Conservation (phyloP, 2,888 invertebrate genomes). For the Seladonia tumulorum region DNA sequence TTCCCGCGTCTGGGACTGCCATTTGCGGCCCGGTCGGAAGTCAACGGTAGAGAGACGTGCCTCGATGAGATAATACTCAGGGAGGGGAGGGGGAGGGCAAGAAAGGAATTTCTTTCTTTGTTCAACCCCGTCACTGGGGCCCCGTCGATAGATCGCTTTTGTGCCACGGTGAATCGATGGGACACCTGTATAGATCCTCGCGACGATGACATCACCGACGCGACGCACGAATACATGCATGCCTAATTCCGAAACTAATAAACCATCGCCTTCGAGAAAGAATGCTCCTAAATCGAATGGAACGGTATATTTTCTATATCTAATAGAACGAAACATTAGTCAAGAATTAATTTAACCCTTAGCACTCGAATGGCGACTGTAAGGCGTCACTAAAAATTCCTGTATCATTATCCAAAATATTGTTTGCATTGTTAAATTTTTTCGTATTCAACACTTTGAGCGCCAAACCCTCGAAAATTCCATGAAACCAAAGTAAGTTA, state of each 20-base stretch:
- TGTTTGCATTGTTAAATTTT: too few species aligned
- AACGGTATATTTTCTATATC: too few species aligned
- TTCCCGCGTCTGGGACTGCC: conserved; percentile 68
- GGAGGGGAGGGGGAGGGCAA: not conserved
- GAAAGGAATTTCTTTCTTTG: conserved; percentile 43
- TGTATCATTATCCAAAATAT: too few species aligned
- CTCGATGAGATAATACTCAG: conserved; percentile 57
- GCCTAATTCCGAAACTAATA: not conserved
- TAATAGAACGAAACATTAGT: too few species aligned
- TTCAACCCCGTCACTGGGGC: conserved; percentile 22
- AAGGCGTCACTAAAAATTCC: too few species aligned
- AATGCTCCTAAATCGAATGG: not conserved
- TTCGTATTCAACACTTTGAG: too few species aligned
- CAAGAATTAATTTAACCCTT: too few species aligned
- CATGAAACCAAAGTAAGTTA: too few species aligned
- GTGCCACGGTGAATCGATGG: not conserved
- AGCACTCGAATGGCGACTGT: too few species aligned
- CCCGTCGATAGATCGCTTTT: not conserved
- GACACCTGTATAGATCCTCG: not conserved
- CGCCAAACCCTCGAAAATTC: too few species aligned
- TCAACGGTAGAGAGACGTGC: conserved; percentile 72
- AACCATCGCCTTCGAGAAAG: not conserved
- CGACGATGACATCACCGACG: not conserved
- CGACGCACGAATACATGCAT: not conserved
- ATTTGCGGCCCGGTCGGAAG: conserved; percentile 76